A percentile compares a stretch with the other conserved stretches of the same genome.
Conservation (phyloP, 2,113 vertebrate genomes). For the Puntigrus tetrazona region DNA sequence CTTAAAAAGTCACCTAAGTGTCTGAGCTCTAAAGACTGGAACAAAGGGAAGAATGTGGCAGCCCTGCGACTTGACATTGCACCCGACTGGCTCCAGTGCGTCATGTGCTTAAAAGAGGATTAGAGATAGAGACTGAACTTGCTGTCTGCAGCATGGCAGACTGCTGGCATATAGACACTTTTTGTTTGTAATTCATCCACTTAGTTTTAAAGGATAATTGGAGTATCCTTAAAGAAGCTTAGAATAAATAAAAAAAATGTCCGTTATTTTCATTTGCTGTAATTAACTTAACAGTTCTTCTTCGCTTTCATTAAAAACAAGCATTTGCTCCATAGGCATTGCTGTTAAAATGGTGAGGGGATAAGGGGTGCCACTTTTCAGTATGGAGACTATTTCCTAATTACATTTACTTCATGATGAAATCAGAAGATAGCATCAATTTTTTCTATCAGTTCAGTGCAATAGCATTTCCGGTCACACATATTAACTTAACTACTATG, state of each 20-base stretch:
- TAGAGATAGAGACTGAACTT: conserved; percentile 24
- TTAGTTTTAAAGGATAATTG: conserved; percentile 17
- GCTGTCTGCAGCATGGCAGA: conserved; percentile 26
- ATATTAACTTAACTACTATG: too few species aligned
- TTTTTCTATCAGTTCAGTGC: not conserved
- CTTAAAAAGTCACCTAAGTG: conserved; percentile 35
- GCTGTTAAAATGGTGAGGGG: not conserved
- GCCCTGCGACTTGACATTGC: conserved; percentile 26
- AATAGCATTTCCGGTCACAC: not conserved
- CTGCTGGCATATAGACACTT: conserved; percentile 4
- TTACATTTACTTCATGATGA: not conserved
- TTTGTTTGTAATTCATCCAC: conserved; percentile 32
- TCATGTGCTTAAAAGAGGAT: conserved; percentile 39
- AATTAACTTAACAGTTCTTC: not conserved
- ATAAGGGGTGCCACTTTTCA: not conserved
- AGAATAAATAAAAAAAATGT: not conserved
- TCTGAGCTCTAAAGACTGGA: conserved; percentile 34
- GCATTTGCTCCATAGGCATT: not conserved
- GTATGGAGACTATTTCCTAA: not conserved
- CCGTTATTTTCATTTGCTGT: not conserved
- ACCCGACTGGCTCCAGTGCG: conserved; percentile 28
- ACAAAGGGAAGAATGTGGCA: conserved; percentile 45
- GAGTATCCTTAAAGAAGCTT: not conserved
- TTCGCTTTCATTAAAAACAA: not conserved
- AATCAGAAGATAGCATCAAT: not conserved